Percentiles rank a stretch among this genome's conserved stretches.
Evolutionary conservation across 2,888 invertebrate species (phyloP).

Genomic region (Limnephilus marmoratus): DNA sequence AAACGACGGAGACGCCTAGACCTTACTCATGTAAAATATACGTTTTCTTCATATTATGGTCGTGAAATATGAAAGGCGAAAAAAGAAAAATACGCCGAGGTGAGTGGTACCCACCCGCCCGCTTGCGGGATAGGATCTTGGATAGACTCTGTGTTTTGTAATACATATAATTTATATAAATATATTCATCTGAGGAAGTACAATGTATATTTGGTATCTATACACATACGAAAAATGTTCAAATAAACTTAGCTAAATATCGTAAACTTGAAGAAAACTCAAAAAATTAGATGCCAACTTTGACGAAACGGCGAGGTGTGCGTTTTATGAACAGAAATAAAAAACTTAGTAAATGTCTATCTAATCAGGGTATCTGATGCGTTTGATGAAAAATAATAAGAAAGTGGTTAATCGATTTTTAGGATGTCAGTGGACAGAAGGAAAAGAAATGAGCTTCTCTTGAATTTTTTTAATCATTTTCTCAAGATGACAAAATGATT

Average conservation of each 20-base stretch:
- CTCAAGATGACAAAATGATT: too few species aligned
- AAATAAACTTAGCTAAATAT: background rate
- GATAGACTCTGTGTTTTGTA: background rate
- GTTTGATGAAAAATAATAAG: too few species aligned
- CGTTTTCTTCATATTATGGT: conserved; percentile 35
- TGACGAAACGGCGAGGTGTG: too few species aligned
- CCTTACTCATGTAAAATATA: conserved; percentile 27
- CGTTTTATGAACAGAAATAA: too few species aligned
- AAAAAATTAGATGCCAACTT: too few species aligned
- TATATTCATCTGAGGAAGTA: background rate
- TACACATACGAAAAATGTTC: background rate
- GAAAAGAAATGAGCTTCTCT: too few species aligned
- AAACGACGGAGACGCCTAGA: conserved; percentile 1
- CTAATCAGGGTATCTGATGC: too few species aligned
- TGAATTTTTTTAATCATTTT: too few species aligned
- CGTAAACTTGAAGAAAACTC: too few species aligned
- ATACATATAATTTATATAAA: background rate
- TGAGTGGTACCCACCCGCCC: background rate
- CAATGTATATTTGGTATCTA: background rate
- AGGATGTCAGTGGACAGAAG: too few species aligned
- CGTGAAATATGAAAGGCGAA: conserved; percentile 24
- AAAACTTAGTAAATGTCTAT: too few species aligned
- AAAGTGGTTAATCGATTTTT: too few species aligned
- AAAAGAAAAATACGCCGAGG: background rate
- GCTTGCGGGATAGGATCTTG: background rate